Base-by-base conservation (phyloP, 92 coral and sea anemone species). In the Isaurus tuberculatus region DNA sequence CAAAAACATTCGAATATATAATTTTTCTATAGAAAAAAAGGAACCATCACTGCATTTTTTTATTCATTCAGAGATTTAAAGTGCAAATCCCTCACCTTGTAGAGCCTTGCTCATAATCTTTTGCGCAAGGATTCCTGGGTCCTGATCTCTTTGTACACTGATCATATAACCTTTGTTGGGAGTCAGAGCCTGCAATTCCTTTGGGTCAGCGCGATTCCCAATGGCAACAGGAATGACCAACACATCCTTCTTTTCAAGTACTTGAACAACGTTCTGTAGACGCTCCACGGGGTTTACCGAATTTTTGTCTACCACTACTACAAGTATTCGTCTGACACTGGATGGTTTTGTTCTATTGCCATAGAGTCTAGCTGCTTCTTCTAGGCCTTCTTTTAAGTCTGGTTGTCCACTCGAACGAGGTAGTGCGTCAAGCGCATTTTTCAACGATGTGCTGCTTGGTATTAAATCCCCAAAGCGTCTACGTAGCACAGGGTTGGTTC, bases 221-320 rank as follows among this genome's bases (percentile, higher is more conserved):
- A 95, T 71, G 2, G 89, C 89, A n/a, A 95, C 94, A 9, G 98
- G 95, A 2, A 95, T 88, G 20, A 95, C 84, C 69, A 90, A 91
- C 14, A 93, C 95, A 20, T 96, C 87, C 27, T 88, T 73, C 19
- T 68, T 86, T 32, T 86, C 81, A 31, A 92, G 79, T 28, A 84
- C 75, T 46, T 86, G 74, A 58, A 87, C 46, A 61, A 70, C 92
- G 63, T 84, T 67, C 51, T 85, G 80, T 13, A 89, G 61, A 61
- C 82, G 31, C 55, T 78, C 32, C 22, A 36, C 65, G 23, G 88
- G 17, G 79, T 84, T 74, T 27, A 71, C 32, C 6, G 88, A 83
- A 22, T 73, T 81, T 34, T 72, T 88, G 74, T 90, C 93, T 68
- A 81, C 65, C 14, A 90, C 73, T 4, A 90, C 91, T 49, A 94